Evolutionary conservation across 1,140 invertebrate species (phyloP), one percentile per base, ranked within the genome.

Genomic region (Eciton burchellii): DNA sequence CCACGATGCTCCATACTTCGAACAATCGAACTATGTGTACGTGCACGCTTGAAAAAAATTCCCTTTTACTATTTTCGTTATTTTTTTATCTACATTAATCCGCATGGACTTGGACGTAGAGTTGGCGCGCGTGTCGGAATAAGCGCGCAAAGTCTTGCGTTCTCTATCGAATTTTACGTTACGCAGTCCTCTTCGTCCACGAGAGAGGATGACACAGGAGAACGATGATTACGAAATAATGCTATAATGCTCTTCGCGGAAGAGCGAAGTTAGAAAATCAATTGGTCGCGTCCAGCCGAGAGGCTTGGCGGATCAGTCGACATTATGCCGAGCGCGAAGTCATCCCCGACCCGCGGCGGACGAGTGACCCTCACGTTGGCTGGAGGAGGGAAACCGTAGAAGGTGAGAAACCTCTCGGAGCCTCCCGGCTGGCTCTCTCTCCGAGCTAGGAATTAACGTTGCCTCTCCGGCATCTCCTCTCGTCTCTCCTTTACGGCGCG

Each of bases 331-430:
- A 79, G 56, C 43, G 35, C 77, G 72, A 73, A 87, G 83, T 87
- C 85, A 87, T 87, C 86, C 82, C 86, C 73, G 68, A 59, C 54
- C 73, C 41, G 16, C 68, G 85, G 66, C 72, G 24, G 54, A 83
- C 81, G 81, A 87, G 85, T 87, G 86, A 62, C 86, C 86, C 79
- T 86, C 73, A 76, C 56, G 62, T 81, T 45, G 86, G 72, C 79
- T 89, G 85, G 90, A 91, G 89, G 84, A 93, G 92, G 91, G 92
- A 93, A 93, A 93, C 93, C 92, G 92, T 93, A 93, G 87, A 93
- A 93, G 92, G 92, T 93, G 90, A 92, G 93, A 93, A 93, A 93
- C 93, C 93, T 93, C 92, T 92, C 88, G 86, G 90, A 89, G 91
- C 87, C 92, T 92, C 84, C 88, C 91, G 90, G 91, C 74, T 66